Evolutionary conservation across 1,140 invertebrate genomes (phyloP).

Genomic region (Neocloeon triangulifer): DNA sequence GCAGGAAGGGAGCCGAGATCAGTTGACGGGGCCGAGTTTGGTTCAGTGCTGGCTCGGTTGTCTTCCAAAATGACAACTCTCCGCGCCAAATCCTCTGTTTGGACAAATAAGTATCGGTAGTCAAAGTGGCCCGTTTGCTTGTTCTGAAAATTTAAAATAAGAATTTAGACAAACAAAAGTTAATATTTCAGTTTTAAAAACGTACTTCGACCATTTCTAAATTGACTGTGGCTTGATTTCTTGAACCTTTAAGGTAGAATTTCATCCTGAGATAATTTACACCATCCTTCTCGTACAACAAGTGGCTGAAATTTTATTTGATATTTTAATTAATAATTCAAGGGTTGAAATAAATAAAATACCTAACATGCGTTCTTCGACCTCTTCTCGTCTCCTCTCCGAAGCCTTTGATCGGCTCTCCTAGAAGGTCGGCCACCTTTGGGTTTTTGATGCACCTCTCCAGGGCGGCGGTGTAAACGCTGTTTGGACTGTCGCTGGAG

Average conservation of each 20-base stretch:
- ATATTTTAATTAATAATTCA: no score
- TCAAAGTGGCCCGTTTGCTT: conserved; percentile 49
- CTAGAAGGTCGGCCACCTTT: conserved; percentile 47
- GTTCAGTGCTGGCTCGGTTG: no score
- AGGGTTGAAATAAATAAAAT: conserved; percentile 7
- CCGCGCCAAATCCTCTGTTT: conserved; percentile 50
- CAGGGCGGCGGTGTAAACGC: conserved; percentile 55
- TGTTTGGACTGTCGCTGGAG: conserved; percentile 64
- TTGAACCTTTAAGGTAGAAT: conserved; percentile 68
- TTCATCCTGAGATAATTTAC: conserved; percentile 60
- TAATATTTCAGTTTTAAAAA: conserved; percentile 6
- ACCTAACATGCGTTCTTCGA: conserved; percentile 37
- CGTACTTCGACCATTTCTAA: conserved; percentile 65
- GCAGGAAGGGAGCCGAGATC: no score
- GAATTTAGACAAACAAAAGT: conserved; percentile 4
- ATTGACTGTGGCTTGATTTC: conserved; percentile 56
- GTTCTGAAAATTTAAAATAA: conserved; percentile 22
- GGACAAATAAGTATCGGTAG: conserved; percentile 62
- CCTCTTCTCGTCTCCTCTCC: conserved; percentile 64
- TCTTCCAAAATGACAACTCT: conserved; percentile 52
- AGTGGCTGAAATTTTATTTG: conserved; percentile 33
- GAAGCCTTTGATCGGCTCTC: conserved; percentile 67
- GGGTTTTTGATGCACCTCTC: conserved; percentile 45
- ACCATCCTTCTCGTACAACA: conserved; percentile 46
- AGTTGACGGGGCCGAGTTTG: conserved; percentile 8